Percentiles rank a stretch among this genome's conserved stretches.
Conservation (phyloP, 2,888 invertebrate species). For the Polia nebulosa region DNA sequence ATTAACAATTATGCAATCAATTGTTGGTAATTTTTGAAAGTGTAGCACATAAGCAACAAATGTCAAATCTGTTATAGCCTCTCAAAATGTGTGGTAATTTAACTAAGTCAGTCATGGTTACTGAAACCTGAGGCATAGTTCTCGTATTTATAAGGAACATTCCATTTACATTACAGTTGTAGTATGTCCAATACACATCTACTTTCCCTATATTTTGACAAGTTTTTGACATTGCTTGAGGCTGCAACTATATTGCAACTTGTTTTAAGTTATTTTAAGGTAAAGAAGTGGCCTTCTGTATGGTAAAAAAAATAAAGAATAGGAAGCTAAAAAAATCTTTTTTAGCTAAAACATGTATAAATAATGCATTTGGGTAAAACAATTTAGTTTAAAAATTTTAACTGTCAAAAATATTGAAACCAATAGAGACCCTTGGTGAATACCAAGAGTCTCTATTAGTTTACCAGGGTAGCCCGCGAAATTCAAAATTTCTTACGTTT, state of each 20-base stretch:
- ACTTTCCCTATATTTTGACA: no score
- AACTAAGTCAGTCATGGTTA: not conserved
- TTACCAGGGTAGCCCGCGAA: no score
- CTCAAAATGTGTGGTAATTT: not conserved
- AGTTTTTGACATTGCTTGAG: no score
- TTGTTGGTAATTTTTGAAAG: conserved; percentile 12
- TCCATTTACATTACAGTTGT: no score
- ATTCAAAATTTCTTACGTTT: no score
- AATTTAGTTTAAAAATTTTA: not conserved
- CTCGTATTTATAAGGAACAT: no score
- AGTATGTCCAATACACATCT: no score
- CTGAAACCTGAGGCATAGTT: not conserved
- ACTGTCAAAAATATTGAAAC: not conserved
- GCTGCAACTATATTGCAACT: no score
- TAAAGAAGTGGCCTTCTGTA: no score
- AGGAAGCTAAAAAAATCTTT: not conserved
- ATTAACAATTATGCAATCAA: conserved; percentile 9
- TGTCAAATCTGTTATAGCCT: not conserved
- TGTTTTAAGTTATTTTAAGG: no score
- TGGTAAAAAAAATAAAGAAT: not conserved
- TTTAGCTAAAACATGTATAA: not conserved
- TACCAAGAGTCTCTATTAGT: no score
- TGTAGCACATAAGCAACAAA: not conserved
- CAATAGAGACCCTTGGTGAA: not conserved
- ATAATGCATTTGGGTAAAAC: not conserved